phyloP scores from a whole-genome alignment of 1,140 invertebrate species.

The Dendrolimus punctatus region DNA sequence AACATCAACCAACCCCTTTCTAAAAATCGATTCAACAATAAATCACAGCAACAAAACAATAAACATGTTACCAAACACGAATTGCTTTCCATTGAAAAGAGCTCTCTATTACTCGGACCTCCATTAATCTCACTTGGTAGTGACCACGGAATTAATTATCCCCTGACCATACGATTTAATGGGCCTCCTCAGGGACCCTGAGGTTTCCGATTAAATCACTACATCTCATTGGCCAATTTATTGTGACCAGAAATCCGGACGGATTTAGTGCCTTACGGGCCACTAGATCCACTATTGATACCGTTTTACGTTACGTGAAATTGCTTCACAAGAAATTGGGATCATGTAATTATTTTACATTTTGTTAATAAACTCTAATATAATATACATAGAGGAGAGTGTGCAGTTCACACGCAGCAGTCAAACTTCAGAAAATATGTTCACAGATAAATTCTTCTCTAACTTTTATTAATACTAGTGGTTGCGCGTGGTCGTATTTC shows the following conservation, averaged over 20 bases:
- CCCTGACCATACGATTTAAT: slow-evolving; percentile 71
- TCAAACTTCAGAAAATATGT: too few species aligned
- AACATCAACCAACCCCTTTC: too few species aligned
- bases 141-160: slow-evolving; percentile 69
- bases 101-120: slow-evolving; percentile 42
- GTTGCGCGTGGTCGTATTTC: too few species aligned
- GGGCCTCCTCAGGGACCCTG: slow-evolving; percentile 63
- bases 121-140: slow-evolving; percentile 67
- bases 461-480: too few species aligned
- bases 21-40: slow-evolving; percentile 3
- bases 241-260: slow-evolving; percentile 38
- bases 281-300: neutral
- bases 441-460: too few species aligned
- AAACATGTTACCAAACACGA: slow-evolving; percentile 22
- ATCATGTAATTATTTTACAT: too few species aligned
- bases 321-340: too few species aligned
- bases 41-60: slow-evolving; percentile 30
- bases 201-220: slow-evolving; percentile 70
- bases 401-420: too few species aligned
- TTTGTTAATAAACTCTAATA: too few species aligned
- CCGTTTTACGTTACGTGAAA: too few species aligned
- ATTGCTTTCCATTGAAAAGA: slow-evolving; percentile 48
- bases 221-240: slow-evolving; percentile 69
- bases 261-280: neutral
- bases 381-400: too few species aligned